These are phyloP conservation scores for Melanaphis sacchari DNA, from an alignment of 1,140 invertebrate genomes.

Conservation along the genomic window DNA sequence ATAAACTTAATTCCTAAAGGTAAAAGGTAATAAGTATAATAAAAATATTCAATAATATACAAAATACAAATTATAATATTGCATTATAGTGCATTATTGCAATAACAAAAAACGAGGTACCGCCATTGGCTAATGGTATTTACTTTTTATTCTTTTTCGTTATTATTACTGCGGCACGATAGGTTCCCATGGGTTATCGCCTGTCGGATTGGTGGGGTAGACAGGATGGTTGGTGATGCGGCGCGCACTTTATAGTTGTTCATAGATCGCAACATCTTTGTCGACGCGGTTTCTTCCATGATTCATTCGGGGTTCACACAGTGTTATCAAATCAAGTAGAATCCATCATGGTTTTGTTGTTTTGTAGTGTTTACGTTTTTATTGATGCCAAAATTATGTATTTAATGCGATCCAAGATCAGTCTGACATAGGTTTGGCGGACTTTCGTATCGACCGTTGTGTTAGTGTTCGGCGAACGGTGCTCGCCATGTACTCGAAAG, in stretches of 20 bases:
- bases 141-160: not conserved
- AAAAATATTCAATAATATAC: not conserved
- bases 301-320: constrained; percentile 22
- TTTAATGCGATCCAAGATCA: constrained; percentile 44
- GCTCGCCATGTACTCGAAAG: constrained; percentile 86
- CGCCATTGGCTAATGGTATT: not conserved
- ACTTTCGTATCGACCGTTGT: constrained; percentile 22
- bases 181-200: not conserved
- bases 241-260: not conserved
- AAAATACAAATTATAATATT: not conserved
- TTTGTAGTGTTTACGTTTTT: constrained; percentile 58
- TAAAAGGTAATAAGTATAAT: not conserved
- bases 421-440: not conserved
- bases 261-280: constrained; percentile 1
- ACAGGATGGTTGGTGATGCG: not conserved
- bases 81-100: not conserved
- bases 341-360: constrained; percentile 58
- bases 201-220: not conserved
- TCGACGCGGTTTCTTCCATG: constrained; percentile 32
- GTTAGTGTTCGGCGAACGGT: constrained; percentile 18
- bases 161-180: not conserved
- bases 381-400: constrained; percentile 47
- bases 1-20: not conserved
- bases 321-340: constrained; percentile 57
- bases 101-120: not conserved